Percentiles rank a stretch among this genome's conserved stretches.
These are phyloP conservation scores for Drepana falcataria DNA, from an alignment of 2,888 invertebrate species.

Conservation along the genomic window DNA sequence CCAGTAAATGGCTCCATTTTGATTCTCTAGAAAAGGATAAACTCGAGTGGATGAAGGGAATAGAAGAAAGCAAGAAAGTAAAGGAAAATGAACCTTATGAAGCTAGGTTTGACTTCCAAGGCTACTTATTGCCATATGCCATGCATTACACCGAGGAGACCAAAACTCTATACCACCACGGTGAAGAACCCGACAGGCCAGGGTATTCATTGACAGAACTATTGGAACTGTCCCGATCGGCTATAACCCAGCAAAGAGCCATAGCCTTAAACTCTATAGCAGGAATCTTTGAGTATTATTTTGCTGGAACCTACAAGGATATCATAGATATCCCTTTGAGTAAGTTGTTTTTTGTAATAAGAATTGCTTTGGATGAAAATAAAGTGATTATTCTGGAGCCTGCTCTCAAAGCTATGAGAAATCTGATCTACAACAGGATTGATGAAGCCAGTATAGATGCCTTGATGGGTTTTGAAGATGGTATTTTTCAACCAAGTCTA, in stretches of 20 bases:
- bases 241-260: conserved; percentile 89
- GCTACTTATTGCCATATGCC: conserved; percentile 85
- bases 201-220: conserved; percentile 95
- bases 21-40: conserved; percentile 91
- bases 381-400: conserved; percentile 85
- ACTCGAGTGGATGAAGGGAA: conserved; percentile 90
- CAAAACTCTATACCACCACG: conserved; percentile 91
- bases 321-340: conserved; percentile 86
- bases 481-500: conserved; percentile 80
- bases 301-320: conserved; percentile 86
- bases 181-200: conserved; percentile 93
- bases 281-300: conserved; percentile 85
- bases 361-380: conserved; percentile 93
- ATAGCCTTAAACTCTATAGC: conserved; percentile 88
- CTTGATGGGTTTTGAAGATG: conserved; percentile 82
- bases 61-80: conserved; percentile 75
- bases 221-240: conserved; percentile 86
- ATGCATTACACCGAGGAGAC: conserved; percentile 77
- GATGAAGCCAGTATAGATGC: conserved; percentile 89
- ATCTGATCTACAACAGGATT: conserved; percentile 85
- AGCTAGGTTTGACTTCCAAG: conserved; percentile 91
- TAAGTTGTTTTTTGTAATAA: conserved; percentile 87
- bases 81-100: conserved; percentile 83
- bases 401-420: conserved; percentile 86
- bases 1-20: conserved; percentile 90